phyloP scores from a whole-genome alignment of 2,888 invertebrate species.

The Carpatolechia fugitivella region DNA sequence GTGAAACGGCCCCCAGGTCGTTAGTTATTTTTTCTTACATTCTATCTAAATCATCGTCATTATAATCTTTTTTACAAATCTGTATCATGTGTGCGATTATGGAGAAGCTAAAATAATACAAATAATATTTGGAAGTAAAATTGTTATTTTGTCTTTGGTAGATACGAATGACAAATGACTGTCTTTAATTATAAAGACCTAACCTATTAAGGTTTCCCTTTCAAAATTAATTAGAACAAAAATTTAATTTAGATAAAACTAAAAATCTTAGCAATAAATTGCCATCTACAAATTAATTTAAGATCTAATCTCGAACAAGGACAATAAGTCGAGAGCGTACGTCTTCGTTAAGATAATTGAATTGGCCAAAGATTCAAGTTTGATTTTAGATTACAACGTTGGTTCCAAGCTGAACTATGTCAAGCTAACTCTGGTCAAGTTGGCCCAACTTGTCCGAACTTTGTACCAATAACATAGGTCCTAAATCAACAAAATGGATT shows the following conservation, averaged over 20 bases:
- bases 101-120: no score
- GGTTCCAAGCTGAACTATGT: neutral
- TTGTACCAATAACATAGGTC: slow-evolving; percentile 41
- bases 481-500: slow-evolving; percentile 60
- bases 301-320: neutral
- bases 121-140: no score
- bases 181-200: no score
- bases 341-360: slow-evolving; percentile 7
- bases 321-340: neutral
- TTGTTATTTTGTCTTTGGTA: no score
- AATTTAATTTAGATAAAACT: neutral
- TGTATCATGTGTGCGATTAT: no score
- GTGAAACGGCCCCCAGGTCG: no score
- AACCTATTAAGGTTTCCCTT: no score
- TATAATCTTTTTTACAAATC: no score
- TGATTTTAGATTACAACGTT: slow-evolving; percentile 6
- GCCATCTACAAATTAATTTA: neutral
- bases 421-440: slow-evolving; percentile 1
- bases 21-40: no score
- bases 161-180: no score
- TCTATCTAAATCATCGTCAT: no score
- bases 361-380: slow-evolving; percentile 1
- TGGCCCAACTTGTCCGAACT: slow-evolving; percentile 32
- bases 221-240: no score
- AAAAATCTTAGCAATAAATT: neutral